Conservation (phyloP, 2,888 invertebrate species). For the Ennomos quercinarius region DNA sequence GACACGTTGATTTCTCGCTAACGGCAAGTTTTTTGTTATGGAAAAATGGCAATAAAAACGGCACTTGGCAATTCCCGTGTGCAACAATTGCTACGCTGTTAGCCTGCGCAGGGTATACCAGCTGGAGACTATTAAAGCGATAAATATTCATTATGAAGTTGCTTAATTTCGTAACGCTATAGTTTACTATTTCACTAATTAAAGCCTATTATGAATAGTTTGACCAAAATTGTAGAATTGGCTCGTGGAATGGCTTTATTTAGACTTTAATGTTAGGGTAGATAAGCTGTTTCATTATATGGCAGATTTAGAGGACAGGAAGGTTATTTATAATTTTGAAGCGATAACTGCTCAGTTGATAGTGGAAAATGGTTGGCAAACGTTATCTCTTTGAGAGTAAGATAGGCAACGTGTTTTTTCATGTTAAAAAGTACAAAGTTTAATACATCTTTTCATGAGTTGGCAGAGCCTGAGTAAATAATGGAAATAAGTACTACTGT, state of each 20-base stretch:
- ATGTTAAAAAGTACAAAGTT: too few species aligned
- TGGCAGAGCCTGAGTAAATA: too few species aligned
- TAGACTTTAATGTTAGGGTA: slow-evolving; percentile 41
- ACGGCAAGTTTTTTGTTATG: slow-evolving; percentile 30
- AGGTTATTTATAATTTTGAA: slow-evolving; percentile 7
- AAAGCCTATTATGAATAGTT: slow-evolving; percentile 65
- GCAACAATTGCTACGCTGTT: slow-evolving; percentile 68
- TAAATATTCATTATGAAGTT: slow-evolving; percentile 84
- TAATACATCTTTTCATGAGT: too few species aligned
- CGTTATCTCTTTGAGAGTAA: too few species aligned
- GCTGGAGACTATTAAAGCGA: slow-evolving; percentile 80
- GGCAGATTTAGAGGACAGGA: slow-evolving; percentile 23
- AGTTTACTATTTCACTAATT: slow-evolving; percentile 79
- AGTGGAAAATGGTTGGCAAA: too few species aligned
- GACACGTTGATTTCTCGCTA: slow-evolving; percentile 13
- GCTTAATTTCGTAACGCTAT: slow-evolving; percentile 79
- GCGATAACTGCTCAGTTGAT: too few species aligned
- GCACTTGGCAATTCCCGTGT: slow-evolving; percentile 67
- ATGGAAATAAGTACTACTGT: too few species aligned
- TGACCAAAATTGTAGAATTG: slow-evolving; percentile 45
- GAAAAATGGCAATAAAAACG: slow-evolving; percentile 55
- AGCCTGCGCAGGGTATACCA: slow-evolving; percentile 57
- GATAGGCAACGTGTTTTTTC: too few species aligned
- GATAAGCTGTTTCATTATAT: slow-evolving; percentile 32
- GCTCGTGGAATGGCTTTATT: slow-evolving; percentile 41